Percentiles rank a stretch among this genome's conserved stretches.
phyloP scores from a whole-genome alignment of 2,113 vertebrate species.

The Myodes glareolus region DNA sequence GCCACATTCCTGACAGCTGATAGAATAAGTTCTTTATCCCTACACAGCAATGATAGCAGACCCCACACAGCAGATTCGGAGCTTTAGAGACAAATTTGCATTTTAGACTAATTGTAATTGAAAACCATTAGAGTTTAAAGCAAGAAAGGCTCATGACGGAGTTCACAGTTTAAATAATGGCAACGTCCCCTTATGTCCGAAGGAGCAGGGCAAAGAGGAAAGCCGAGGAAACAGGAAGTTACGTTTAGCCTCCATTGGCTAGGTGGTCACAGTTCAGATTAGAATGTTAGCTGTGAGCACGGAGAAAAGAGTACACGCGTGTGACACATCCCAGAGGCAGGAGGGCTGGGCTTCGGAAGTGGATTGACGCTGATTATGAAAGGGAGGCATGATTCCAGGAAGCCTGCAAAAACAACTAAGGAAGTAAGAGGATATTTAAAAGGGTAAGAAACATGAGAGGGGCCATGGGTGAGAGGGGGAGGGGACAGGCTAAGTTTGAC shows the following conservation, averaged over 20 bases:
- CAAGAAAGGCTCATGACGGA: not conserved
- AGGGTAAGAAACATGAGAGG: not conserved
- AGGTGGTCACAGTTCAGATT: not conserved
- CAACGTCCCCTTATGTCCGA: not conserved
- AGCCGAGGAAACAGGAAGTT: not conserved
- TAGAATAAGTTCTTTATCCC: not conserved
- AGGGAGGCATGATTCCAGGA: not conserved
- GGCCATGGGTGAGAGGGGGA: not conserved
- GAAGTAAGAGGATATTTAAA: not conserved
- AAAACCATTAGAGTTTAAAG: slow-evolving; percentile 32
- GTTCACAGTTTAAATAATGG: not conserved
- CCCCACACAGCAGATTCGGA: not conserved
- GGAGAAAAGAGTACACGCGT: not conserved
- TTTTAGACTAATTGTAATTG: not conserved
- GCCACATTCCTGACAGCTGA: not conserved
- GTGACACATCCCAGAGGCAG: not conserved
- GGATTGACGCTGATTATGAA: not conserved
- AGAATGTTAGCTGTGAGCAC: not conserved
- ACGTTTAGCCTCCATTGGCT: not conserved
- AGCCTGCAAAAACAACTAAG: not conserved
- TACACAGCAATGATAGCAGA: not conserved
- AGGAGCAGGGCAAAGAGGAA: not conserved
- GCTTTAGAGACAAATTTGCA: not conserved
- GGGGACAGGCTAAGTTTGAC: slow-evolving; percentile 35
- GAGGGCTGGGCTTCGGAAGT: not conserved